Base-by-base conservation (phyloP, 2,888 invertebrate species). In the Trimorus sp. region DNA sequence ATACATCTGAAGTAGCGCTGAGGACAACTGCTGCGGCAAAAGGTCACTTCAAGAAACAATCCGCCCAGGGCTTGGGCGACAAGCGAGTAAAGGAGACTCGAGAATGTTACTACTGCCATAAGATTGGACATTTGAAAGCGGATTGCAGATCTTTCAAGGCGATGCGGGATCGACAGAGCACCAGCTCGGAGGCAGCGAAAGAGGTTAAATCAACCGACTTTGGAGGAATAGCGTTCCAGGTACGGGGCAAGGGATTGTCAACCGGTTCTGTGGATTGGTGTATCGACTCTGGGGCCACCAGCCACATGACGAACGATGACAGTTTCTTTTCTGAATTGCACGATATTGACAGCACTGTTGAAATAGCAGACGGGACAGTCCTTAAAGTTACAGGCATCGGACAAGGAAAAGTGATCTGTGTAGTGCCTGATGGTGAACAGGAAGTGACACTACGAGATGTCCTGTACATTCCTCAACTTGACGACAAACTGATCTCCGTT, bases 401-500 rank as follows among this genome's bases (percentile, higher is more conserved):
- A 74, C 40, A 48, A n/a, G 74, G 65, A 14, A 9, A 49, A 7
- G 6, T 74, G 5, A 4, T 11, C 12, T 59, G 65, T 8, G 16
- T 84, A 8, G 65, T 82, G 7, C 54, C 63, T 8, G 63, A 70
- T 9, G 83, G 58, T 45, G 42, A 45, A 14, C 58, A 70, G 9
- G 36, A 66, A 51, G 71, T 86, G 26, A 58, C 49, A 38, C 53
- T 86, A 45, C 36, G 65, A 8, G 75, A 87, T 36, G 84, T 84
- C 0, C 59, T 86, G 9, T 86, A 68, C 45, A 82, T 86, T 8
- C 85, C 84, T 0, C 36, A 78, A 9, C 51, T 85, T 0, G 73
- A 75, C 15, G 83, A 80, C n/a, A 84, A 73, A 45, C 71, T 86
- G 42, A 42, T 86, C 11, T 86, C 85, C 1, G 83, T 85, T 0